Evolutionary conservation across 2,113 vertebrate genomes (phyloP).

Genomic region (Nothoprocta pentlandii): DNA sequence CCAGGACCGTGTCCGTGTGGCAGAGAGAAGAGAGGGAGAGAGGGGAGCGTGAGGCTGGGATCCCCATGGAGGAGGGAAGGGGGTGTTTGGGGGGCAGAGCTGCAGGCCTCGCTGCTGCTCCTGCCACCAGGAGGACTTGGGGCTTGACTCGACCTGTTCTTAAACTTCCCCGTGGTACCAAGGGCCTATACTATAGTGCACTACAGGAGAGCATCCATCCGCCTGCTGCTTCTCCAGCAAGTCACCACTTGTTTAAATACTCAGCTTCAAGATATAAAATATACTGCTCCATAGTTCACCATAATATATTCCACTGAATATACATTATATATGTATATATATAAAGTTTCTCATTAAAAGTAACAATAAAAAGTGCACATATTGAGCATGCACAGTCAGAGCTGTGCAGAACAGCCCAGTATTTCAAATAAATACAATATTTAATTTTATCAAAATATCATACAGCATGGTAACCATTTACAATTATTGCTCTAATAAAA

Average conservation of each 20-base stretch:
- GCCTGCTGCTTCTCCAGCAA: constrained; percentile 58
- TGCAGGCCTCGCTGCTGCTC: neutral
- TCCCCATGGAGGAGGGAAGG: neutral
- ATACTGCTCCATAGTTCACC: constrained; percentile 79
- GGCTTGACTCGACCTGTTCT: constrained; percentile 10
- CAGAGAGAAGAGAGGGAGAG: neutral
- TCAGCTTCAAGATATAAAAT: constrained; percentile 75
- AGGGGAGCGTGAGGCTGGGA: neutral
- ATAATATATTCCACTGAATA: constrained; percentile 77
- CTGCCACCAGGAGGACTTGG: neutral
- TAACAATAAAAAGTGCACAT: constrained; percentile 87
- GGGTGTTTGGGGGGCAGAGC: neutral
- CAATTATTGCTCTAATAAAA: constrained; percentile 88
- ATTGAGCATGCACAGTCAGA: constrained; percentile 81
- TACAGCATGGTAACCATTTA: constrained; percentile 83
- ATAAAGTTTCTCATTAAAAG: constrained; percentile 79
- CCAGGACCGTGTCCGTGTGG: neutral
- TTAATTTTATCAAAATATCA: constrained; percentile 87
- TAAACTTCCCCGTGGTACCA: constrained; percentile 71
- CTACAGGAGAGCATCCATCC: constrained; percentile 68
- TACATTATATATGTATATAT: constrained; percentile 54
- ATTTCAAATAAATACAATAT: constrained; percentile 84
- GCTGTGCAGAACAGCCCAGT: constrained; percentile 80
- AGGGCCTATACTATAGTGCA: constrained; percentile 78
- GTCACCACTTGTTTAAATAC: constrained; percentile 66